Percentiles rank a stretch among this genome's conserved stretches.
Evolutionary conservation across 1,140 invertebrate species (phyloP).

Genomic region (Streblospio benedicti): DNA sequence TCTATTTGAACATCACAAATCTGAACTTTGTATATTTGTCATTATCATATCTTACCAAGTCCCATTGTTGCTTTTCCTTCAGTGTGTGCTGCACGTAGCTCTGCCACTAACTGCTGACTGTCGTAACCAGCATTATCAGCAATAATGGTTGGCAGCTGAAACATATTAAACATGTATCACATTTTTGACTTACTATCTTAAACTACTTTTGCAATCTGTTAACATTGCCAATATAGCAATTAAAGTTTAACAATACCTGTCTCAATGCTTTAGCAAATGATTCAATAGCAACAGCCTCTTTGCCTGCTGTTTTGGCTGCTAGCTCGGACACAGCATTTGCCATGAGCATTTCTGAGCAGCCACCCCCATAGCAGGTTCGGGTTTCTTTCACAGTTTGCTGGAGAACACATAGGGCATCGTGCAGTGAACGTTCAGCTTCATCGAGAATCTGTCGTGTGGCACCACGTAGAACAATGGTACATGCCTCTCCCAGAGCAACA

Average conservation of each 20-base stretch:
- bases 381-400: conserved; percentile 90
- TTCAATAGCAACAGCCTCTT: conserved; percentile 96
- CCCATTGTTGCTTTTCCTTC: conserved; percentile 69
- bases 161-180: background rate
- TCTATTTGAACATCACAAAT: too few relatives aligned
- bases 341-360: conserved; percentile 84
- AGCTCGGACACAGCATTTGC: conserved; percentile 76
- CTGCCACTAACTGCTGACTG: conserved; percentile 83
- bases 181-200: too few relatives aligned
- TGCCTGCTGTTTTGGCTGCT: conserved; percentile 84
- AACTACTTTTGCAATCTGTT: too few relatives aligned
- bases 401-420: conserved; percentile 96
- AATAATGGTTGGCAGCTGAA: conserved; percentile 82
- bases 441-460: conserved; percentile 99
- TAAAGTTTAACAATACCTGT: conserved; percentile 31
- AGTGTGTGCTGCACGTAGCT: conserved; percentile 81
- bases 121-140: conserved; percentile 98
- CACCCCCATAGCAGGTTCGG: conserved; percentile 83
- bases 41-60: conserved; percentile 70
- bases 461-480: conserved; percentile 90
- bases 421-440: conserved; percentile 94
- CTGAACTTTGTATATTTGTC: too few relatives aligned
- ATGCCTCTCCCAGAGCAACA: conserved; percentile 89
- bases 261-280: conserved; percentile 79
- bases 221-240: background rate